Conservation (phyloP, 2,888 invertebrate species). For the Cylloceria caligata region DNA sequence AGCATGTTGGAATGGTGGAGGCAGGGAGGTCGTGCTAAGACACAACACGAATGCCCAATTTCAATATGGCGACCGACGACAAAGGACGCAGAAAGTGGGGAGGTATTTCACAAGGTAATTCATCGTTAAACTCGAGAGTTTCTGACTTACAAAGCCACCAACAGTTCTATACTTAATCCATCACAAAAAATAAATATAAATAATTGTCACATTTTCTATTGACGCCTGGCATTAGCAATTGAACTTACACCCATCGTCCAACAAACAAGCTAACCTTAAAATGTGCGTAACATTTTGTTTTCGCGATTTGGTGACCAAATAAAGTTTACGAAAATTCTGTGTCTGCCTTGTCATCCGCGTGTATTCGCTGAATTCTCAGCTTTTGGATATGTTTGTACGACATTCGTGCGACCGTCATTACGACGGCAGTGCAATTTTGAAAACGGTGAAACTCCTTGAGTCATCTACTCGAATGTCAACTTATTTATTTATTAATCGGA, state of each 20-base stretch:
- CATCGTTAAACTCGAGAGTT: conserved; percentile 60
- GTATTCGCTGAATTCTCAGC: background rate
- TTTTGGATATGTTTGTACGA: background rate
- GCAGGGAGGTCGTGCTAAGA: too few species aligned
- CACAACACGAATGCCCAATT: conserved; percentile 67
- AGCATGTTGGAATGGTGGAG: too few species aligned
- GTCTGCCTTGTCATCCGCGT: background rate
- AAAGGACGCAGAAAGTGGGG: conserved; percentile 85
- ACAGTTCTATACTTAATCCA: conserved; percentile 3
- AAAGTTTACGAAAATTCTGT: background rate
- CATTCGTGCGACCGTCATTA: background rate
- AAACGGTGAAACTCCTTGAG: background rate
- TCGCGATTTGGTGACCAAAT: conserved; percentile 28
- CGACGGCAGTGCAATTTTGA: background rate
- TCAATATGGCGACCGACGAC: conserved; percentile 85
- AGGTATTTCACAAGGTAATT: conserved; percentile 84
- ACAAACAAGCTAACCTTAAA: conserved; percentile 82
- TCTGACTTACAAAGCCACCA: conserved; percentile 18
- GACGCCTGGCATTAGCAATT: conserved; percentile 4
- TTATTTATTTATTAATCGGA: background rate
- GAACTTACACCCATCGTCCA: conserved; percentile 54
- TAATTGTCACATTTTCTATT: background rate
- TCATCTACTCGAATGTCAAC: background rate
- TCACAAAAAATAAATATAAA: background rate
- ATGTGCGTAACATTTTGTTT: conserved; percentile 50